These are phyloP conservation scores for Drosophila multiciliata DNA, from an alignment of 2,888 invertebrate species.

Conservation along the genomic window DNA sequence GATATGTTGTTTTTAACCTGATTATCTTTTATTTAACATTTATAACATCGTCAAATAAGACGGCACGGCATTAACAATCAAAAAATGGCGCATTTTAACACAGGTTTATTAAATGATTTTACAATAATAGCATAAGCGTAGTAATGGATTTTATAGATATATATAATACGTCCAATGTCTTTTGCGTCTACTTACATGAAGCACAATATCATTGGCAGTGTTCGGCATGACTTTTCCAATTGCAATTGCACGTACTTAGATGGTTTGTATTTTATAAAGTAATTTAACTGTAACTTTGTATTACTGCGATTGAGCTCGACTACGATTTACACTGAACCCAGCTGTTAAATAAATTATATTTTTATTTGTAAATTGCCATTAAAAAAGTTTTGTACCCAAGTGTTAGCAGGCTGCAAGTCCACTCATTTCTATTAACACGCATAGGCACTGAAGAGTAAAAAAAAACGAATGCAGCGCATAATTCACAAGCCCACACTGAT, in stretches of 20 bases:
- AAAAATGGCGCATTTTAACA: background rate
- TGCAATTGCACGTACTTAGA: slow-evolving; percentile 54
- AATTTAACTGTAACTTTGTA: slow-evolving; percentile 8
- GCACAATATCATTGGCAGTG: slow-evolving; percentile 75
- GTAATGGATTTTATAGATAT: slow-evolving; percentile 20
- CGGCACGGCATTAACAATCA: background rate
- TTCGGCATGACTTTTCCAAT: slow-evolving; percentile 74
- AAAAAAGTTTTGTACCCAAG: too few species aligned
- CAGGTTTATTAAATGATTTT: background rate
- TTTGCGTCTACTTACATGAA: slow-evolving; percentile 76
- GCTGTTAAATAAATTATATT: too few species aligned
- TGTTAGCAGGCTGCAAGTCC: too few species aligned
- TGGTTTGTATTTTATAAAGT: slow-evolving; percentile 25
- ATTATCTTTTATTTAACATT: background rate
- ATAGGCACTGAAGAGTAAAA: too few species aligned
- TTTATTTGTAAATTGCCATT: too few species aligned
- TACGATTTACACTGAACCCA: too few species aligned
- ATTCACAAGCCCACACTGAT: too few species aligned
- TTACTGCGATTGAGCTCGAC: slow-evolving; percentile 8
- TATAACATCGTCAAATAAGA: background rate
- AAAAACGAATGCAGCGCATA: too few species aligned
- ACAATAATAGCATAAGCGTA: slow-evolving; percentile 27
- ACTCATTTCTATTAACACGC: too few species aligned
- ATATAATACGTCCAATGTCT: slow-evolving; percentile 39
- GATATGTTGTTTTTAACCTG: background rate